phyloP scores from a whole-genome alignment of 2,888 invertebrate species.

The Notocelia uddmanniana region DNA sequence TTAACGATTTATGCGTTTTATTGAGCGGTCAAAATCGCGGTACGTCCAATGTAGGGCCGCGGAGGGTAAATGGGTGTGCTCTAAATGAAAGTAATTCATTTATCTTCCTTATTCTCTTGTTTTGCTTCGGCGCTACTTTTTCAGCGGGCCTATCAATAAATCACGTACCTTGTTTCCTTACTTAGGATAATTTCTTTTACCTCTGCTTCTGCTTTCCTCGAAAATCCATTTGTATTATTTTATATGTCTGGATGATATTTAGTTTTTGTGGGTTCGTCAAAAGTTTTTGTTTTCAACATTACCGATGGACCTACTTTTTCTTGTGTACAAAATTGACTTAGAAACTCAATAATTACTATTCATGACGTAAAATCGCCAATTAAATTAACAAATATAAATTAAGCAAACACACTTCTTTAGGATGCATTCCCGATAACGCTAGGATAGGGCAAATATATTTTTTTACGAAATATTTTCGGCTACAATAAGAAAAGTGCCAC shows the following conservation, averaged over 20 bases:
- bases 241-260: constrained; percentile 45
- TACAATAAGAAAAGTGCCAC: constrained; percentile 6
- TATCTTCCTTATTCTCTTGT: constrained; percentile 79
- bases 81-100: constrained; percentile 77
- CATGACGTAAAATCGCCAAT: background rate
- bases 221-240: constrained; percentile 66
- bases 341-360: constrained; percentile 5
- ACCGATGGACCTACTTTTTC: constrained; percentile 26
- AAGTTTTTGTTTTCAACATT: constrained; percentile 40
- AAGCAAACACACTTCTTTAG: no score
- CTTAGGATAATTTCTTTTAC: constrained; percentile 71
- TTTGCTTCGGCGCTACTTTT: constrained; percentile 71
- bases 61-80: constrained; percentile 60
- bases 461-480: background rate
- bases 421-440: no score
- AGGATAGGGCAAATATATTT: background rate
- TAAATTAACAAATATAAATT: background rate
- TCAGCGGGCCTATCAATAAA: constrained; percentile 75
- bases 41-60: constrained; percentile 21
- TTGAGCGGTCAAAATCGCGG: constrained; percentile 33
- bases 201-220: constrained; percentile 58
- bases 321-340: constrained; percentile 28
- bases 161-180: constrained; percentile 76
- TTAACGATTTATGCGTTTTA: constrained; percentile 30
- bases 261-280: constrained; percentile 27